A percentile compares a stretch with the other conserved stretches of the same genome.
Conservation (phyloP, 2,113 vertebrate species). For the Gulo gulo region DNA sequence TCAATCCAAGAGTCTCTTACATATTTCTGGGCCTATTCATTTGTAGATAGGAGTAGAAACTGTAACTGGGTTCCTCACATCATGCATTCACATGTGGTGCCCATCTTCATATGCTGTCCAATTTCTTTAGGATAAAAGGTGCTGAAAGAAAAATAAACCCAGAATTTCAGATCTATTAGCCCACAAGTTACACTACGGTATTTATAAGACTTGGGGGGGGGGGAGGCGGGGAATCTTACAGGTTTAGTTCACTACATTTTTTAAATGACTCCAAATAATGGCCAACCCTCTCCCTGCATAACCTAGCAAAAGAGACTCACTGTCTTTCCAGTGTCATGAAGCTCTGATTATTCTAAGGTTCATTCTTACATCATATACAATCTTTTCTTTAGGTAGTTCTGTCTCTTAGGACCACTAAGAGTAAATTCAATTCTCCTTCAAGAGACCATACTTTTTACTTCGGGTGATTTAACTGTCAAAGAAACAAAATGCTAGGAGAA, state of each 20-base stretch:
- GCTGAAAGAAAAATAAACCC: constrained; percentile 82
- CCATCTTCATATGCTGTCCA: constrained; percentile 93
- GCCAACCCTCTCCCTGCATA: not conserved
- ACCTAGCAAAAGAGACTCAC: not conserved
- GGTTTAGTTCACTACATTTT: constrained; percentile 2
- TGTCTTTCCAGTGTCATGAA: not conserved
- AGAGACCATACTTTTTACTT: not conserved
- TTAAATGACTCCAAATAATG: not conserved
- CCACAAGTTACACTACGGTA: not conserved
- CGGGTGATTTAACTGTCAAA: not conserved
- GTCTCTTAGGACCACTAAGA: not conserved
- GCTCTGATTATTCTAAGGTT: not conserved
- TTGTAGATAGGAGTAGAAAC: constrained; percentile 54
- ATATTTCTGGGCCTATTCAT: constrained; percentile 38
- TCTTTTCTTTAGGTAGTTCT: not conserved
- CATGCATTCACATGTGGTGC: not conserved
- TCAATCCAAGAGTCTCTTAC: constrained; percentile 8
- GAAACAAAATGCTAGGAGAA: not conserved
- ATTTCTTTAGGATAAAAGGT: constrained; percentile 94
- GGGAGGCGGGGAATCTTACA: not conserved
- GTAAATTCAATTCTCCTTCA: not conserved
- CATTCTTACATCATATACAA: not conserved
- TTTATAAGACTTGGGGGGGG: not conserved
- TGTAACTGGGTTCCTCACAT: constrained; percentile 43
- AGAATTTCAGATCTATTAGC: not conserved